These are phyloP conservation scores for Zaprionus kolodkinae DNA, from an alignment of 1,140 invertebrate species.

Conservation along the genomic window DNA sequence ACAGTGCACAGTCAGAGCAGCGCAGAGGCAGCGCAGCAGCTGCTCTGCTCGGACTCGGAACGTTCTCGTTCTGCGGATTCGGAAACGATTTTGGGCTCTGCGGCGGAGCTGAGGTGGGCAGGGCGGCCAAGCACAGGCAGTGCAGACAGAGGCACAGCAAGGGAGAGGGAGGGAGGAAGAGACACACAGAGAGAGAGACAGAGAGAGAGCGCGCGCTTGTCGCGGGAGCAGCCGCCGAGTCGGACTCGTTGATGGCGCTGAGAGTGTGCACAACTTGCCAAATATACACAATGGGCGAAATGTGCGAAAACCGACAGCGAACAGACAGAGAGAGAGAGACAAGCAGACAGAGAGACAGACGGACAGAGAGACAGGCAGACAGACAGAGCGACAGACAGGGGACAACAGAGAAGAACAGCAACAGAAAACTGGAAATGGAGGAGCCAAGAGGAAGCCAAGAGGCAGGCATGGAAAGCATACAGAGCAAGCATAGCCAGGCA, in stretches of 20 bases:
- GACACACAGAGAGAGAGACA: neutral
- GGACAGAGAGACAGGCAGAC: conserved; percentile 23
- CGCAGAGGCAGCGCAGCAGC: neutral
- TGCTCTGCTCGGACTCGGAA: conserved; percentile 15
- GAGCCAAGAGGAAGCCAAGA: conserved; percentile 36
- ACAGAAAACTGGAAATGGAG: conserved; percentile 73
- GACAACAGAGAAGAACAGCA: conserved; percentile 11
- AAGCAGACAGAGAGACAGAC: conserved; percentile 17
- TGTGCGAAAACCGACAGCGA: conserved; percentile 52
- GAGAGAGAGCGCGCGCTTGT: neutral
- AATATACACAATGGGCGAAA: conserved; percentile 69
- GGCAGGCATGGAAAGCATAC: conserved; percentile 48
- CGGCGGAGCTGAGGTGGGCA: neutral
- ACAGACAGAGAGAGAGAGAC: conserved; percentile 24
- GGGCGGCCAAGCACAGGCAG: neutral
- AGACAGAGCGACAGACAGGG: conserved; percentile 31
- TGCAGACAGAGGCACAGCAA: neutral
- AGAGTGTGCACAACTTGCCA: conserved; percentile 68
- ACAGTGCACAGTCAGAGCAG: conserved; percentile 21
- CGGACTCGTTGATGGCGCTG: conserved; percentile 37
- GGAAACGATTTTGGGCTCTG: conserved; percentile 1
- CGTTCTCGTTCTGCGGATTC: conserved; percentile 5
- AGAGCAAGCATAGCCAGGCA: conserved; percentile 17
- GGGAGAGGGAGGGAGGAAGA: neutral
- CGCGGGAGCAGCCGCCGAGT: conserved; percentile 20